phyloP scores from a whole-genome alignment of 2,888 invertebrate species.

The Masnerella sp. region DNA sequence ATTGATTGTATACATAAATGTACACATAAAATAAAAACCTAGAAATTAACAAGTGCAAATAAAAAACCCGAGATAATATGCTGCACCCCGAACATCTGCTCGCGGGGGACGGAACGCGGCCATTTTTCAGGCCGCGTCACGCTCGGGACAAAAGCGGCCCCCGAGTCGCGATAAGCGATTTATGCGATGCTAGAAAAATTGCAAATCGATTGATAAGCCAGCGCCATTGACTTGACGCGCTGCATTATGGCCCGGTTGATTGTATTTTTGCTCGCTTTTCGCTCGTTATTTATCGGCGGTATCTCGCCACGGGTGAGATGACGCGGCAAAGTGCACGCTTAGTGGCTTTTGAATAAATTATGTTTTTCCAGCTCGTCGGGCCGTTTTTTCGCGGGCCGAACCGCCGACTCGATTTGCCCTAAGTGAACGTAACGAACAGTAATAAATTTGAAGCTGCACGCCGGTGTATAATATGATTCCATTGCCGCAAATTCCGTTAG shows the following conservation, averaged over 20 bases:
- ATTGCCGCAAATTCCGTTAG: background rate
- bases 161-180: conserved; percentile 33
- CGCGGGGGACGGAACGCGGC: conserved; percentile 39
- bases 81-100: too few species aligned
- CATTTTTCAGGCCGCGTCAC: conserved; percentile 44
- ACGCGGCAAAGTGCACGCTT: background rate
- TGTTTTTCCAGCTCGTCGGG: background rate
- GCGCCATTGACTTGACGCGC: conserved; percentile 31
- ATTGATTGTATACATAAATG: too few species aligned
- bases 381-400: too few species aligned
- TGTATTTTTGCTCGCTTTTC: conserved; percentile 38
- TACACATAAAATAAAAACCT: too few species aligned
- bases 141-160: conserved; percentile 27
- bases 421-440: too few species aligned
- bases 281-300: background rate
- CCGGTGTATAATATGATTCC: background rate
- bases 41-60: too few species aligned
- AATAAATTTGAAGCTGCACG: too few species aligned
- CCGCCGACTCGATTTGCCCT: too few species aligned
- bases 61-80: too few species aligned
- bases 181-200: conserved; percentile 42
- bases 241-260: conserved; percentile 25
- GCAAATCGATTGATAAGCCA: conserved; percentile 51
- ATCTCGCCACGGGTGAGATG: conserved; percentile 4
- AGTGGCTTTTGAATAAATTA: background rate